Conservation (phyloP, 2,888 invertebrate species). For the Dicranocentrus wangi region DNA sequence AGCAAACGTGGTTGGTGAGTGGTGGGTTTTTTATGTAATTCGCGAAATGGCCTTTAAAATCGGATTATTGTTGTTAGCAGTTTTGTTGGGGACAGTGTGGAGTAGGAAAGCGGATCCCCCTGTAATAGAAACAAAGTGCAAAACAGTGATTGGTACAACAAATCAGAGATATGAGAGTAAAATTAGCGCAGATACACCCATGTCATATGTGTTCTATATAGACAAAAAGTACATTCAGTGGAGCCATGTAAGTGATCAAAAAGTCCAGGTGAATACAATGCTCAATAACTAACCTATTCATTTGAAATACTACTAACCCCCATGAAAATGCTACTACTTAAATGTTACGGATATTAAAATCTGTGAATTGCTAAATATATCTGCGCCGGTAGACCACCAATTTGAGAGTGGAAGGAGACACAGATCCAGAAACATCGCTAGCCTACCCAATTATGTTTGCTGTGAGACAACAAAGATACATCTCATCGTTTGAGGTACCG, state of each 20-base stretch:
- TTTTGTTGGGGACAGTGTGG: too few species aligned
- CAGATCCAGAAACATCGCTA: slow-evolving; percentile 12
- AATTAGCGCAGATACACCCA: slow-evolving; percentile 25
- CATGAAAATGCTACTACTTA: too few species aligned
- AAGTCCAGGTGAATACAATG: not conserved
- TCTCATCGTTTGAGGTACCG: slow-evolving; percentile 61
- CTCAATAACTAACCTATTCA: not conserved
- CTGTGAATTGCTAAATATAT: not conserved
- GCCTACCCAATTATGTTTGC: slow-evolving; percentile 54
- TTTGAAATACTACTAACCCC: too few species aligned
- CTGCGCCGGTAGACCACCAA: slow-evolving; percentile 59
- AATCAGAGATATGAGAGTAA: slow-evolving; percentile 34
- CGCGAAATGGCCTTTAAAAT: too few species aligned
- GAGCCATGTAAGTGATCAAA: slow-evolving; percentile 44
- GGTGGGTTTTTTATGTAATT: too few species aligned
- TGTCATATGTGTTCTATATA: slow-evolving; percentile 37
- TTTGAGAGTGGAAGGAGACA: slow-evolving; percentile 62
- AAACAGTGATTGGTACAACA: not conserved
- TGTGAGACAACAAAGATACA: slow-evolving; percentile 41
- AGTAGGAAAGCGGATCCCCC: too few species aligned
- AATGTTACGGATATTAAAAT: not conserved
- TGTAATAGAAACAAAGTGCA: slow-evolving; percentile 28
- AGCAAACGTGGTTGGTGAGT: too few species aligned
- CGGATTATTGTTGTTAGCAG: too few species aligned
- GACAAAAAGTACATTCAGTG: slow-evolving; percentile 35